A percentile compares a stretch with the other conserved stretches of the same genome.
Conservation (phyloP, 2,797 vertebrate genomes). For the Pseudotriccus pelzelni region DNA sequence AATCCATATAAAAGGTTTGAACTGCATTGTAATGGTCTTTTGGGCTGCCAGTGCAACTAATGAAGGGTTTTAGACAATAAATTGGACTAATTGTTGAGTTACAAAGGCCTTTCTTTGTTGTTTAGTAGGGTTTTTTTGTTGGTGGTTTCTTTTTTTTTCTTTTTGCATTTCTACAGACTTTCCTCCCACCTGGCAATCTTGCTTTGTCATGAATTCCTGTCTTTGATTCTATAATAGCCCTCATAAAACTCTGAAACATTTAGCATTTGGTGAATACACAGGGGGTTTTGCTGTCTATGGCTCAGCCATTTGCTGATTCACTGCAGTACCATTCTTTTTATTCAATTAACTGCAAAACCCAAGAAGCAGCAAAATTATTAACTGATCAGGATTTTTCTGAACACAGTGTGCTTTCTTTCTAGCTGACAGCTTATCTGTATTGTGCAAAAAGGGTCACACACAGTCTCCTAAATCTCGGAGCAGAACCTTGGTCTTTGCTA, state of each 20-base stretch:
- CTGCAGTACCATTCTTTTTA: not conserved
- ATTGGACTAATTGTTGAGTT: not conserved
- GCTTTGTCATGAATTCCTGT: not conserved
- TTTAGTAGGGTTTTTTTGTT: too few relatives aligned
- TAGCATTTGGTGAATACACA: not conserved
- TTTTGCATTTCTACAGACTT: not conserved
- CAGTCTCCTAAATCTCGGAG: not conserved
- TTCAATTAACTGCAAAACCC: not conserved
- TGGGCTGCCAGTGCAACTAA: not conserved
- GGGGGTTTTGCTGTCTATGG: not conserved
- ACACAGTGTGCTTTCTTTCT: not conserved
- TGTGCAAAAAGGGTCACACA: not conserved
- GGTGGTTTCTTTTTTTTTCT: not conserved
- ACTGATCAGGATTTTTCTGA: not conserved
- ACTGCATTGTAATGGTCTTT: not conserved
- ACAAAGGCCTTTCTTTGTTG: not conserved
- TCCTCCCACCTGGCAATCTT: not conserved
- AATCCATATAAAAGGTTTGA: not conserved
- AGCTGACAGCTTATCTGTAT: not conserved
- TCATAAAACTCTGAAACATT: not conserved
- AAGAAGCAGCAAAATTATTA: not conserved
- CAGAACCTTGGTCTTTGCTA: not conserved
- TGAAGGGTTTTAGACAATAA: not conserved
- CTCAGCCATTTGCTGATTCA: conserved; percentile 18
- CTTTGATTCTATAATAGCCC: not conserved